Evolutionary conservation across 37 sponge, comb jelly and placozoan genomes (phyloP).

Genomic region (Ephydatia muelleri): DNA sequence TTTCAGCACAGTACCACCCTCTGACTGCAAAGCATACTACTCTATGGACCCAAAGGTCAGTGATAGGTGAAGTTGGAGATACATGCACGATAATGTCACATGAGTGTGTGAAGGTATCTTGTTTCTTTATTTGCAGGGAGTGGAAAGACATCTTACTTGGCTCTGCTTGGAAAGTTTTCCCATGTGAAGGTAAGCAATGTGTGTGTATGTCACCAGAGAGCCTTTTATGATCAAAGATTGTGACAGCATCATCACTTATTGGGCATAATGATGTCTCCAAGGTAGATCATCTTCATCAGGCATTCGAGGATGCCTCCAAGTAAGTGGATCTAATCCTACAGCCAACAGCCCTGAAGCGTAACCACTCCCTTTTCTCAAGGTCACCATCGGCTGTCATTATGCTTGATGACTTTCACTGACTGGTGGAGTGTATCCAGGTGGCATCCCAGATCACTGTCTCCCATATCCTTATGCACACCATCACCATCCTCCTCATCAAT

Average conservation of each 20-base stretch:
- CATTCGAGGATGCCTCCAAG: conserved; percentile 58
- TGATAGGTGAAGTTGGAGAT: too few relatives aligned
- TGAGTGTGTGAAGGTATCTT: neutral
- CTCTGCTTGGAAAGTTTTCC: conserved; percentile 58
- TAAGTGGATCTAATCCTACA: too few relatives aligned
- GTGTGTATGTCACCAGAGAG: neutral
- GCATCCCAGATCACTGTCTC: conserved; percentile 49
- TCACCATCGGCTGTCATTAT: conserved; percentile 44
- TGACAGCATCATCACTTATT: conserved; percentile 51
- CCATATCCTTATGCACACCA: conserved; percentile 56
- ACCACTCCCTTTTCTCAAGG: neutral
- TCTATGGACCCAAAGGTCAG: conserved; percentile 65
- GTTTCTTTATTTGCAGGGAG: conserved; percentile 27
- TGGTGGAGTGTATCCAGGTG: conserved; percentile 51
- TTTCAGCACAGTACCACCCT: conserved; percentile 28
- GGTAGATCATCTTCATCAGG: conserved; percentile 41
- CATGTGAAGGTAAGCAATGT: conserved; percentile 29
- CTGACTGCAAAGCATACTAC: conserved; percentile 35
- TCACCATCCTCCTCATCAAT: conserved; percentile 29
- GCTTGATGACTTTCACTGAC: conserved; percentile 59
- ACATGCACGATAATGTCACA: too few relatives aligned
- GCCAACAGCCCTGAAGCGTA: neutral
- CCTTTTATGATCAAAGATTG: conserved; percentile 16
- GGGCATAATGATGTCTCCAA: conserved; percentile 35
- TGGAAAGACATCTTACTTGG: conserved; percentile 66